These are phyloP conservation scores for Chrysolina americana DNA, from an alignment of 2,888 invertebrate species.

Conservation along the genomic window DNA sequence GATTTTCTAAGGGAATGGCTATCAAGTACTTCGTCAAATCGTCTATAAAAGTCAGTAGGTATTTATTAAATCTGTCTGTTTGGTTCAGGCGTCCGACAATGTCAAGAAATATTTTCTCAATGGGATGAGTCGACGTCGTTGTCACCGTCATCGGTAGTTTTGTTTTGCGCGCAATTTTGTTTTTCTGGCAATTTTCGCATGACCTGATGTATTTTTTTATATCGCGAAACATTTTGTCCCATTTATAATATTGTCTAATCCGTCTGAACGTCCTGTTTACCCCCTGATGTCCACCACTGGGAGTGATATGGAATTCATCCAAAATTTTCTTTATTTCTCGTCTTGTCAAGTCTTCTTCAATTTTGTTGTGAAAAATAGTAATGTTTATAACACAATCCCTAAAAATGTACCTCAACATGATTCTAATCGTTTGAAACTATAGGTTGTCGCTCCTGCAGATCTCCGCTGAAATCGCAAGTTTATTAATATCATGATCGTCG, in stretches of 20 bases:
- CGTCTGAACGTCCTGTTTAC: neutral
- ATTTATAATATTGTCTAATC: too few species aligned
- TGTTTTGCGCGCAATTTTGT: neutral
- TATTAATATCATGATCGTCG: too few species aligned
- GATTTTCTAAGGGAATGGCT: slow-evolving; percentile 17
- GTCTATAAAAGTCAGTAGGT: slow-evolving; percentile 20
- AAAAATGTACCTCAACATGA: neutral
- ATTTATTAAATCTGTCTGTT: slow-evolving; percentile 15
- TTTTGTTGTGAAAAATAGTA: neutral
- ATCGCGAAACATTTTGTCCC: too few species aligned
- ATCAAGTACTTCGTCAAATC: slow-evolving; percentile 22
- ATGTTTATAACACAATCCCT: neutral
- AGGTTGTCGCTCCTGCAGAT: neutral
- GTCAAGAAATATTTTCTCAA: slow-evolving; percentile 17
- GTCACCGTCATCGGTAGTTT: neutral
- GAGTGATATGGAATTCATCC: neutral
- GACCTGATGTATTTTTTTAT: neutral
- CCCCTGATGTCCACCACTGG: slow-evolving; percentile 5
- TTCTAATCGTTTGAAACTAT: neutral
- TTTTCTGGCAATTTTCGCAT: neutral
- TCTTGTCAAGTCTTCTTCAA: neutral
- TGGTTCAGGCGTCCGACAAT: slow-evolving; percentile 15
- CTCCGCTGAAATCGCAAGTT: neutral
- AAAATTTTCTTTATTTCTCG: neutral
- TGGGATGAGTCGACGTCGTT: slow-evolving; percentile 5